These are phyloP conservation scores for Elaphurus davidianus DNA, from an alignment of 2,113 vertebrate species.

Conservation along the genomic window DNA sequence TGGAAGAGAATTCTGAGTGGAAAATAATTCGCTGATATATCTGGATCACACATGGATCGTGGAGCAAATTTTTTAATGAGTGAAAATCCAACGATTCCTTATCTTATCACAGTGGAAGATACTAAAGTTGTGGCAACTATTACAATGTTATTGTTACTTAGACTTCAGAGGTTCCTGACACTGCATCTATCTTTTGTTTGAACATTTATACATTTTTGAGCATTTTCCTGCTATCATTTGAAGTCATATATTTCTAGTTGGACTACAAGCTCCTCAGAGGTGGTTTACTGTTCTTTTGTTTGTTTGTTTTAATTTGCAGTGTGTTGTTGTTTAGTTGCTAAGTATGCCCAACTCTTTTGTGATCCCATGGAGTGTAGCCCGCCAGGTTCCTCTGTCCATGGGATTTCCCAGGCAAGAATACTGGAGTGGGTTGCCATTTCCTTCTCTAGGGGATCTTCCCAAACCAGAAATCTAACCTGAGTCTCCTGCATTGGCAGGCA, in stretches of 20 bases:
- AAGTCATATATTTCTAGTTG: not conserved
- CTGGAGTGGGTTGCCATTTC: no score
- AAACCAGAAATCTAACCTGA: no score
- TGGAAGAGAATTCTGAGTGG: not conserved
- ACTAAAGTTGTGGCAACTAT: not conserved
- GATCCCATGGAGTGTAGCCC: no score
- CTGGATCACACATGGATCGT: not conserved
- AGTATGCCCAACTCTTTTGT: no score
- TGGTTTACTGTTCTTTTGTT: not conserved
- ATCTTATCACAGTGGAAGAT: not conserved
- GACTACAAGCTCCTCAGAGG: not conserved
- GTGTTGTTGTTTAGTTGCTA: no score
- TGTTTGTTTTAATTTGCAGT: not conserved
- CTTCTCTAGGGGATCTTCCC: no score
- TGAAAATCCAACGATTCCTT: not conserved
- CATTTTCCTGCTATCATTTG: not conserved
- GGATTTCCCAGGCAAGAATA: no score
- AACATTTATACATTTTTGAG: not conserved
- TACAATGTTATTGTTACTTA: not conserved
- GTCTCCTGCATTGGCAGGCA: no score
- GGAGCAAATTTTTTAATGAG: not conserved
- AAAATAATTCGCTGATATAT: not conserved
- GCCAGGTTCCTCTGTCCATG: no score
- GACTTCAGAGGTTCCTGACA: not conserved
- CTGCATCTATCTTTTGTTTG: not conserved